Conservation (phyloP, 2,113 vertebrate species). For the Lethenteron camtschaticum region DNA sequence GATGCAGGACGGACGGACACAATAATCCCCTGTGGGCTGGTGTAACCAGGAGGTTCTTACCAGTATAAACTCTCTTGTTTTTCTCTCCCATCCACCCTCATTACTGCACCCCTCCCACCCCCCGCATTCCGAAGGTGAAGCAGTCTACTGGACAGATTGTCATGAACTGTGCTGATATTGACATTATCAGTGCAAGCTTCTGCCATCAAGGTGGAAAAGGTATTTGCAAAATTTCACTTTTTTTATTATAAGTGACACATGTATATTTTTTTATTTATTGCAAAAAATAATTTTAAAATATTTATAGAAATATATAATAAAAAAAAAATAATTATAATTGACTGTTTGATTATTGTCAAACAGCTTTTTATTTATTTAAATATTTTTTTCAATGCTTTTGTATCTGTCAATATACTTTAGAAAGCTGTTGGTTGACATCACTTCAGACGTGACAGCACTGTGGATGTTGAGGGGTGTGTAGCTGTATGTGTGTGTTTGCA, state of each 20-base stretch:
- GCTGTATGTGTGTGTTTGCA: background rate
- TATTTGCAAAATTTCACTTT: background rate
- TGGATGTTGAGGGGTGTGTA: background rate
- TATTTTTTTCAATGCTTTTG: no score
- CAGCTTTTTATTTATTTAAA: no score
- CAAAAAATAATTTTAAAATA: no score
- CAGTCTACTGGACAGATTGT: background rate
- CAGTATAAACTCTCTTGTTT: background rate
- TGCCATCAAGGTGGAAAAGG: background rate
- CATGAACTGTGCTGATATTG: slow-evolving; percentile 1
- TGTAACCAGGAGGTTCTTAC: background rate
- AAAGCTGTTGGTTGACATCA: no score
- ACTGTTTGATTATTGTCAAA: no score
- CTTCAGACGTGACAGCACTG: background rate
- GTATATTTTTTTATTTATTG: no score
- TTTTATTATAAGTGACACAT: no score
- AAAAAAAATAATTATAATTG: no score
- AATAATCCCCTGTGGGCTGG: background rate
- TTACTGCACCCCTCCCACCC: slow-evolving; percentile 10
- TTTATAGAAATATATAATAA: no score
- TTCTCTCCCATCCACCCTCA: background rate
- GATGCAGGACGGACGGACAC: background rate
- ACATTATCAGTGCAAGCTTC: slow-evolving; percentile 4
- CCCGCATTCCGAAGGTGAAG: slow-evolving; percentile 28
- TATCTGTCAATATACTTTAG: no score